These are phyloP conservation scores for Pachyuromys duprasi DNA, from an alignment of 2,797 vertebrate species.

Conservation along the genomic window DNA sequence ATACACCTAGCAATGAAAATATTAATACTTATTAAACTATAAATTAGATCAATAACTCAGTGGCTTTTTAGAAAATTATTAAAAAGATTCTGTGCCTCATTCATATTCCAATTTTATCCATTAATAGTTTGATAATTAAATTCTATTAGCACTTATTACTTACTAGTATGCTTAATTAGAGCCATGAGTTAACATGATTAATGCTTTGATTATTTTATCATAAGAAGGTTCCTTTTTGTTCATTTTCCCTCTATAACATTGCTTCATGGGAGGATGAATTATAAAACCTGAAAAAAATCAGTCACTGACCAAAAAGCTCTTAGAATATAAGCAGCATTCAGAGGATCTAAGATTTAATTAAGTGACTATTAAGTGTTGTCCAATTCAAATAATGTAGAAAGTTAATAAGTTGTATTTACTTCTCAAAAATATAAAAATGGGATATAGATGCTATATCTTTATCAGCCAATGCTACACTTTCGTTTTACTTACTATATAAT, in stretches of 20 bases:
- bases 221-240: neutral
- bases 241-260: neutral
- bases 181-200: neutral
- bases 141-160: neutral
- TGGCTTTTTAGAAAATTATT: neutral
- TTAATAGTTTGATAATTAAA: constrained; percentile 20
- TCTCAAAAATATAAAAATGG: neutral
- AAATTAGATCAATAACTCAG: constrained; percentile 16
- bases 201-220: neutral
- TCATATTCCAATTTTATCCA: neutral
- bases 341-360: neutral
- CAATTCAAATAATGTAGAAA: neutral
- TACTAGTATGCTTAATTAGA: neutral
- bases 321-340: neutral
- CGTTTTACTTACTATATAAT: neutral
- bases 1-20: neutral
- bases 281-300: neutral
- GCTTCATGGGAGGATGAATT: neutral
- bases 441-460: neutral
- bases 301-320: neutral
- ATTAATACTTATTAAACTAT: neutral
- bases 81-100: neutral
- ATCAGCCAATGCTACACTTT: neutral
- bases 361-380: neutral
- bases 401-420: neutral